phyloP scores from a whole-genome alignment of 2,113 vertebrate species.

The Engraulis encrasicolus region DNA sequence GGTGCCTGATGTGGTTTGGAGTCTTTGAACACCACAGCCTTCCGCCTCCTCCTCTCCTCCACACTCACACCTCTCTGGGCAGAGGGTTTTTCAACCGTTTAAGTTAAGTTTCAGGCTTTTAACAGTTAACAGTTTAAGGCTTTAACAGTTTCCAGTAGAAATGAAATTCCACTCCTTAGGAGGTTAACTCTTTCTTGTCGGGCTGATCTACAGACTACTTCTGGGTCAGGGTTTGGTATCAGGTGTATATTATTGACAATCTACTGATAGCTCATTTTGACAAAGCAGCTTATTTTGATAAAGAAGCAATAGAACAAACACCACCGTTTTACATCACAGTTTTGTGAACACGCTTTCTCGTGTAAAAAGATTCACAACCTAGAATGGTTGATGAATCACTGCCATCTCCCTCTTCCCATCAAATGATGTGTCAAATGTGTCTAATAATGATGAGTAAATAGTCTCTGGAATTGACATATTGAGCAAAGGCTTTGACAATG shows the following conservation, averaged over 20 bases:
- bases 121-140: no score
- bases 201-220: no score
- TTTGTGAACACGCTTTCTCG: background rate
- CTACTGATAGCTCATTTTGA: no score
- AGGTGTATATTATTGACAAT: no score
- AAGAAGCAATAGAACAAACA: no score
- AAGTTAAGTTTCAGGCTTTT: no score
- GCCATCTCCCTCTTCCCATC: background rate
- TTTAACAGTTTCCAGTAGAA: no score
- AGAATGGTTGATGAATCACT: background rate
- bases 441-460: no score
- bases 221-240: no score
- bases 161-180: background rate
- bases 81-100: background rate
- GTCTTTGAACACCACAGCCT: constrained; percentile 2
- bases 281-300: no score
- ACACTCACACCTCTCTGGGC: background rate
- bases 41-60: background rate
- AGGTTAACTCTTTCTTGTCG: background rate
- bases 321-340: no score
- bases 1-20: background rate
- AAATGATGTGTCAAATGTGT: background rate
- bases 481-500: background rate
- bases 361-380: background rate
- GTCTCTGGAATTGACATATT: no score